These are phyloP conservation scores for Hypomesus transpacificus DNA, from an alignment of 2,113 vertebrate genomes.

Conservation along the genomic window DNA sequence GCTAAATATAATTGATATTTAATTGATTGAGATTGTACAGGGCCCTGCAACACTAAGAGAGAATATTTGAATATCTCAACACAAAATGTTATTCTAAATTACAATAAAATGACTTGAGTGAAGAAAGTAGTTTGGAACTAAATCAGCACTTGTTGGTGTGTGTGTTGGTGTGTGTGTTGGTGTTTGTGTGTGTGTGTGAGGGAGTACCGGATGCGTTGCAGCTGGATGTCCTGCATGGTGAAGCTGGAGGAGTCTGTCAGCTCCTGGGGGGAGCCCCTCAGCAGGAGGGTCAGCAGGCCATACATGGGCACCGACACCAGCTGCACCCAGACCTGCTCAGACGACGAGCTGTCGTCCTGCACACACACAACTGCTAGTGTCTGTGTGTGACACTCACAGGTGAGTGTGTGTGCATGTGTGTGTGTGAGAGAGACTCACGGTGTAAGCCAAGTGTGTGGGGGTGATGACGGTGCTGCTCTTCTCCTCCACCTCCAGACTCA, in stretches of 20 bases:
- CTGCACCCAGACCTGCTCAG: constrained; percentile 84
- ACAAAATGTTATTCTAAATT: too few species aligned
- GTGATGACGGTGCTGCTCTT: constrained; percentile 79
- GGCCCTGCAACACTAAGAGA: too few species aligned
- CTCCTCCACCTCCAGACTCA: constrained; percentile 78
- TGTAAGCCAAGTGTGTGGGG: constrained; percentile 82
- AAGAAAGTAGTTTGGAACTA: too few species aligned
- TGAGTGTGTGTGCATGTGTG: neutral
- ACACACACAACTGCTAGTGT: neutral
- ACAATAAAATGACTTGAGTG: too few species aligned
- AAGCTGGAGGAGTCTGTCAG: constrained; percentile 83
- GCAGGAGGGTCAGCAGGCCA: constrained; percentile 74
- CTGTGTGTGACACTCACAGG: neutral
- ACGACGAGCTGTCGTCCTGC: constrained; percentile 83
- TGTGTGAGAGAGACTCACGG: constrained; percentile 65
- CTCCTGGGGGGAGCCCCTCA: constrained; percentile 64
- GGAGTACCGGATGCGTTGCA: constrained; percentile 80
- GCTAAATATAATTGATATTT: too few species aligned
- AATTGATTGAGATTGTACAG: too few species aligned
- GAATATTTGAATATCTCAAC: too few species aligned
- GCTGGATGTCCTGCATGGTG: constrained; percentile 90
- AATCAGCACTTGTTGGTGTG: too few species aligned
- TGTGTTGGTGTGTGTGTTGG: too few species aligned
- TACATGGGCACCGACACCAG: constrained; percentile 85
- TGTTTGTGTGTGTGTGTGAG: neutral